Base-by-base conservation (phyloP, 2,113 vertebrate genomes). In the Hyaena hyaena region DNA sequence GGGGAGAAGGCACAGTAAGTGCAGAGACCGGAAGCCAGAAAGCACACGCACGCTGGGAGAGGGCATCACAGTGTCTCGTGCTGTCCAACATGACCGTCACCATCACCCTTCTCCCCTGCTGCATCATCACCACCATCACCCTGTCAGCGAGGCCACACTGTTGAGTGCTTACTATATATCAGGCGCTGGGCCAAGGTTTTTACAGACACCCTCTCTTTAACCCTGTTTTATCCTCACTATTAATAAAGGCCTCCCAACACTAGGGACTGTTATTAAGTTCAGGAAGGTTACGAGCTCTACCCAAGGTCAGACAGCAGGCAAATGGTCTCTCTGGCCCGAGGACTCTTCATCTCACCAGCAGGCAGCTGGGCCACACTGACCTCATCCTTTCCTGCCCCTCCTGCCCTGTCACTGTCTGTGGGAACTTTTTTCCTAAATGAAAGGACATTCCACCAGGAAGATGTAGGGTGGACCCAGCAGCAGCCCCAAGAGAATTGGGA, bases 351-450 rank as follows among this genome's bases (percentile, higher is more conserved):
- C 73, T 55, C 21, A 2, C 35, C 71, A 28, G 15, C 19, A 65
- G 84, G 90, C 88, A 50, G 80, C 73, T 43, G 65, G 39, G 74
- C 50, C 76, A 63, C n/a, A 16, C 80, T 93, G 88, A 97, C 58
- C 80, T 96, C 96, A 95, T 68, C 76, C 83, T 16, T 73, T 33
- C 53, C 91, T 33, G 26, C 53, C 66, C 71, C 68, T 90, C 80
- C 97, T 23, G 0, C 55, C 58, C 21, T 84, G 17, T 92, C 93
- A 58, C 90, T 33, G 31, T 96, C 74, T 80, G 12, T 0, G 10
- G 89, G 69, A 65, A 85, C 58, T 76, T 69, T 50, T 94, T 66
- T 69, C 80, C 65, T 87, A 71, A 96, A 48, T 50, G 88, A 58
- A 39, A 28, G 5, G 71, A 45, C 31, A 4, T 26, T 11, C 43